phyloP scores from a whole-genome alignment of 2,113 vertebrate genomes.

The Pionites leucogaster region DNA sequence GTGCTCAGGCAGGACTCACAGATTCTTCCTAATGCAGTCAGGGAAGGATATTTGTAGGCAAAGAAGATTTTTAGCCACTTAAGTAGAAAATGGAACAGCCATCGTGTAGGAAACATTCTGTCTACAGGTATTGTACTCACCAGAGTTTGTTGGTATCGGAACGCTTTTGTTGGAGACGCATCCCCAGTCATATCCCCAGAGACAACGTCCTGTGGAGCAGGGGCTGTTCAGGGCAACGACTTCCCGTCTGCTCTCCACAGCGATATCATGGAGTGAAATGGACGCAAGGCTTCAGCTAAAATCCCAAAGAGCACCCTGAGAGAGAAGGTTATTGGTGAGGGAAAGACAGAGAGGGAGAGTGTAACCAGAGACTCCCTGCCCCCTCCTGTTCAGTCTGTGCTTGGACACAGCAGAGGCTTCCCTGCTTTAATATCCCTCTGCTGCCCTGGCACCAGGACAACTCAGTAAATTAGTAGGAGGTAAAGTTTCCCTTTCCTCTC shows the following conservation, averaged over 20 bases:
- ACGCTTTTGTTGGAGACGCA: slow-evolving; percentile 83
- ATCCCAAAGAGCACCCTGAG: slow-evolving; percentile 28
- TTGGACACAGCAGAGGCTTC: slow-evolving; percentile 29
- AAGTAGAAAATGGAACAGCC: background rate
- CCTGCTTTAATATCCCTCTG: slow-evolving; percentile 22
- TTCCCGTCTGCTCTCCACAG: background rate
- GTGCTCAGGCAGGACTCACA: background rate
- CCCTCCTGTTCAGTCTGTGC: slow-evolving; percentile 49
- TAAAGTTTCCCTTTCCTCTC: slow-evolving; percentile 52
- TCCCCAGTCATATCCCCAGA: slow-evolving; percentile 82
- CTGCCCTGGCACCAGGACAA: slow-evolving; percentile 55
- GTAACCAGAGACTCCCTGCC: slow-evolving; percentile 69
- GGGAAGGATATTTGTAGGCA: background rate
- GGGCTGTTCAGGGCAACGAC: background rate
- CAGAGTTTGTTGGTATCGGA: slow-evolving; percentile 88
- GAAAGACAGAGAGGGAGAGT: background rate
- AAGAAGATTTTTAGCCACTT: background rate
- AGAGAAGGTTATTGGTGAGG: slow-evolving; percentile 39
- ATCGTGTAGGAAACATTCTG: background rate
- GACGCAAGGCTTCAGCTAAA: background rate
- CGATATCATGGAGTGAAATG: slow-evolving; percentile 11
- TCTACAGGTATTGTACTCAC: slow-evolving; percentile 67
- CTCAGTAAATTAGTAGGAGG: slow-evolving; percentile 63
- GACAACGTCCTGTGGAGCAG: background rate
- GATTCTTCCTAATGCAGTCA: background rate